phyloP scores from a whole-genome alignment of 2,113 vertebrate species.

The Perca fluviatilis region DNA sequence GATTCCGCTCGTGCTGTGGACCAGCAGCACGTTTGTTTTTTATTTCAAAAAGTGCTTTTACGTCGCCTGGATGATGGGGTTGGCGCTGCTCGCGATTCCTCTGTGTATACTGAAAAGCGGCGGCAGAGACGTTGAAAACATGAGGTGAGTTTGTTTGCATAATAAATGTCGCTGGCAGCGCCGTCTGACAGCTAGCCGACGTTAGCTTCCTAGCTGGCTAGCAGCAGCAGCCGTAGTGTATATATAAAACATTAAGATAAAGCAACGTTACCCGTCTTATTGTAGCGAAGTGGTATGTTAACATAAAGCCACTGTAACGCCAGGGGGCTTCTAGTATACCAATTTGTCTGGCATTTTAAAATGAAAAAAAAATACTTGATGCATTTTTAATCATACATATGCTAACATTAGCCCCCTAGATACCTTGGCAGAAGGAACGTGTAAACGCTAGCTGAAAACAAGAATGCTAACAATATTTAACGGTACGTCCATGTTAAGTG shows the following conservation, averaged over 20 bases:
- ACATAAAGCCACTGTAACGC: neutral
- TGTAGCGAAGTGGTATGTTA: neutral
- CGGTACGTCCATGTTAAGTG: neutral
- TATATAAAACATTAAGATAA: conserved; percentile 8
- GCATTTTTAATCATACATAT: conserved; percentile 32
- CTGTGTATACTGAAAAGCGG: conserved; percentile 90
- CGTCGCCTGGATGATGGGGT: conserved; percentile 86
- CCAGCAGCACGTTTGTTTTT: conserved; percentile 87
- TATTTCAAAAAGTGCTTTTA: conserved; percentile 89
- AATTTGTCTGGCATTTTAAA: neutral
- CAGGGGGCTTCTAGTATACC: rapidly evolving
- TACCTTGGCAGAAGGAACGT: conserved; percentile 1
- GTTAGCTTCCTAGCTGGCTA: conserved; percentile 67
- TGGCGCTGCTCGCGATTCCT: conserved; percentile 81
- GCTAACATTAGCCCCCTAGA: conserved; percentile 53
- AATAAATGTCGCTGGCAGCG: conserved; percentile 39
- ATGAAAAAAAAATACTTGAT: neutral
- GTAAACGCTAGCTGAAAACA: conserved; percentile 10
- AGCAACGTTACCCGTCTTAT: neutral
- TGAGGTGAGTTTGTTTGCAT: conserved; percentile 86
- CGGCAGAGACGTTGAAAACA: conserved; percentile 93
- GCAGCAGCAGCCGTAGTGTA: conserved; percentile 23
- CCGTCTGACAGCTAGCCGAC: conserved; percentile 53
- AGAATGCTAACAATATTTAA: conserved; percentile 16
- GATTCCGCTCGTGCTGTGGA: conserved; percentile 83